These are phyloP conservation scores for Selenia dentaria DNA, from an alignment of 2,888 invertebrate species.

Conservation along the genomic window DNA sequence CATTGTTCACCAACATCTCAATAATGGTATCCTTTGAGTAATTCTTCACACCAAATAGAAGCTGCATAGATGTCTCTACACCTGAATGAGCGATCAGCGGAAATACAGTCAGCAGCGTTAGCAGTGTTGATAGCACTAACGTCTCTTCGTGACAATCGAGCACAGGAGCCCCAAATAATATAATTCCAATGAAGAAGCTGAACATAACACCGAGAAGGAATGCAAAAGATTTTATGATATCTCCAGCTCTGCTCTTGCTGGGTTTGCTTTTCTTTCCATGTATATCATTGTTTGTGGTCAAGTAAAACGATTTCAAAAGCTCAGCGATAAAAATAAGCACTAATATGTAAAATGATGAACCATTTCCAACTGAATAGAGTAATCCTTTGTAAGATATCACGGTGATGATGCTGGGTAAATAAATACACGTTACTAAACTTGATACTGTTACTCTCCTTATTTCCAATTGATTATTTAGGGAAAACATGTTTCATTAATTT, in stretches of 20 bases:
- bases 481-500: conserved; percentile 60
- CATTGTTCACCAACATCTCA: conserved; percentile 84
- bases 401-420: conserved; percentile 84
- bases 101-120: conserved; percentile 86
- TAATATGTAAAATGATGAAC: conserved; percentile 71
- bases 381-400: conserved; percentile 83
- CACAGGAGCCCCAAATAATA: conserved; percentile 89
- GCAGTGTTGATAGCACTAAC: conserved; percentile 85
- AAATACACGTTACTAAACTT: conserved; percentile 85
- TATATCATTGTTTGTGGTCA: conserved; percentile 58
- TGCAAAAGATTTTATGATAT: conserved; percentile 76
- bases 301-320: conserved; percentile 79
- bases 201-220: conserved; percentile 72
- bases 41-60: conserved; percentile 79
- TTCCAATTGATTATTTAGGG: conserved; percentile 67
- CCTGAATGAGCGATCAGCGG: conserved; percentile 87
- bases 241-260: conserved; percentile 69
- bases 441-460: conserved; percentile 73
- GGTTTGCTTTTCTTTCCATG: conserved; percentile 65
- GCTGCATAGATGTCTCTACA: conserved; percentile 78
- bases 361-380: conserved; percentile 86
- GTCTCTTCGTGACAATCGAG: conserved; percentile 87
- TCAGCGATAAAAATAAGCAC: conserved; percentile 78
- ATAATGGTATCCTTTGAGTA: conserved; percentile 78
- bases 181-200: conserved; percentile 84